phyloP scores from a whole-genome alignment of 2,888 invertebrate genomes.

The Noctua janthina region DNA sequence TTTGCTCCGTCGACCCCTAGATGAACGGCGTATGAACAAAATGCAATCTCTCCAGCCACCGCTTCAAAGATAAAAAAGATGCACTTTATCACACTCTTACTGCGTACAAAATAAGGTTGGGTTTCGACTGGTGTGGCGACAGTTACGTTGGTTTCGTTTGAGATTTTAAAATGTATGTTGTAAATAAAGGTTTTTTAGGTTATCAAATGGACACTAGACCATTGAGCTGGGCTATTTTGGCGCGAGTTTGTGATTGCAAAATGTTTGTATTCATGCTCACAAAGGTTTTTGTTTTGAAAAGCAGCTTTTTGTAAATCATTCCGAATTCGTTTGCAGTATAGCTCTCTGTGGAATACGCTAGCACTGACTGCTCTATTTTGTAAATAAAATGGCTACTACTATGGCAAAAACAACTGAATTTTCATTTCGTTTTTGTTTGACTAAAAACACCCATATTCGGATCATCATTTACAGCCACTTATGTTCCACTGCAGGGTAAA shows the following conservation, averaged over 20 bases:
- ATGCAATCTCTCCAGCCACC: constrained; percentile 80
- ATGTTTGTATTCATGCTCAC: constrained; percentile 32
- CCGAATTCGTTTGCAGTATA: constrained; percentile 13
- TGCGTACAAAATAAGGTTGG: constrained; percentile 51
- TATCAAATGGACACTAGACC: constrained; percentile 66
- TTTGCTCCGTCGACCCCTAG: constrained; percentile 76
- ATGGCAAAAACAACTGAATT: background rate
- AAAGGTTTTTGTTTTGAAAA: constrained; percentile 17
- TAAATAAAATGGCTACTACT: too few species aligned
- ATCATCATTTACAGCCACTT: background rate
- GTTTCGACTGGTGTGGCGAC: constrained; percentile 35
- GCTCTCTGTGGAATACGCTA: background rate
- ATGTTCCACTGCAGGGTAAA: background rate
- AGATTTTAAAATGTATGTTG: constrained; percentile 72
- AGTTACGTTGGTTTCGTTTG: constrained; percentile 60
- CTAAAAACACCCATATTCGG: background rate
- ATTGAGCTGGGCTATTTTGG: constrained; percentile 44
- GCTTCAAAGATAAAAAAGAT: constrained; percentile 76
- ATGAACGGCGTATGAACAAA: constrained; percentile 83
- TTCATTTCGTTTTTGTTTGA: background rate
- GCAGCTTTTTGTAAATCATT: constrained; percentile 9
- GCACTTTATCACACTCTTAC: constrained; percentile 54
- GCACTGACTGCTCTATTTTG: background rate
- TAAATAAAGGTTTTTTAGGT: constrained; percentile 68
- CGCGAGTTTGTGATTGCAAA: constrained; percentile 19